These are phyloP conservation scores for Trididemnum nubilum DNA, from an alignment of 23 tunicate species.

Conservation along the genomic window DNA sequence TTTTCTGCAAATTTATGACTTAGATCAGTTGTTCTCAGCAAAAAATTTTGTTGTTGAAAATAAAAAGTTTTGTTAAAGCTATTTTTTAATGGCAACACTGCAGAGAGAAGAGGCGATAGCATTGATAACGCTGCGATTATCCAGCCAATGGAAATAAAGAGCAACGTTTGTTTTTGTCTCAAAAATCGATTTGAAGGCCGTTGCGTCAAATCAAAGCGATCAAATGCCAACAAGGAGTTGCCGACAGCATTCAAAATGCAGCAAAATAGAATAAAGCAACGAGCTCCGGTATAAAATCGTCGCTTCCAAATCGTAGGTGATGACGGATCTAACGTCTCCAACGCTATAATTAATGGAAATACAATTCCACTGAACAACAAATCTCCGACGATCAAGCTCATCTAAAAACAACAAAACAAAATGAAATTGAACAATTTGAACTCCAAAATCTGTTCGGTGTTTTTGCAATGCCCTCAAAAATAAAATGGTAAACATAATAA, in stretches of 20 bases:
- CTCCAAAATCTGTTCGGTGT: no score
- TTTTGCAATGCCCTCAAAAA: no score
- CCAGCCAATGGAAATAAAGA: neutral
- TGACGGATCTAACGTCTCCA: neutral
- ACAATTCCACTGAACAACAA: neutral
- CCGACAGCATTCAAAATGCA: neutral
- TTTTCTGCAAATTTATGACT: no score
- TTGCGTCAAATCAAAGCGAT: neutral
- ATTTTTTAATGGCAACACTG: no score
- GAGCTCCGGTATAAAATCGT: neutral
- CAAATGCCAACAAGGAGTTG: neutral
- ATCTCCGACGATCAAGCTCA: neutral
- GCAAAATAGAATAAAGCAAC: neutral
- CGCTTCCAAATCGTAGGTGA: neutral
- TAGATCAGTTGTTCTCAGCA: neutral
- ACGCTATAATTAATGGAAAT: neutral
- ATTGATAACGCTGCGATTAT: neutral
- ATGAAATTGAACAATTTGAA: no score
- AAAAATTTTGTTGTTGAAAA: no score
- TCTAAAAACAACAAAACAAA: neutral
- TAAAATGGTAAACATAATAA: no score
- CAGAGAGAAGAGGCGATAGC: neutral
- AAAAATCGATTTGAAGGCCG: neutral
- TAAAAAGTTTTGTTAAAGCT: neutral
- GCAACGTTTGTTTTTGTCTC: neutral